A percentile compares a stretch with the other conserved stretches of the same genome.
These are phyloP conservation scores for Agonum fuliginosum DNA, from an alignment of 2,888 invertebrate species.

Conservation along the genomic window DNA sequence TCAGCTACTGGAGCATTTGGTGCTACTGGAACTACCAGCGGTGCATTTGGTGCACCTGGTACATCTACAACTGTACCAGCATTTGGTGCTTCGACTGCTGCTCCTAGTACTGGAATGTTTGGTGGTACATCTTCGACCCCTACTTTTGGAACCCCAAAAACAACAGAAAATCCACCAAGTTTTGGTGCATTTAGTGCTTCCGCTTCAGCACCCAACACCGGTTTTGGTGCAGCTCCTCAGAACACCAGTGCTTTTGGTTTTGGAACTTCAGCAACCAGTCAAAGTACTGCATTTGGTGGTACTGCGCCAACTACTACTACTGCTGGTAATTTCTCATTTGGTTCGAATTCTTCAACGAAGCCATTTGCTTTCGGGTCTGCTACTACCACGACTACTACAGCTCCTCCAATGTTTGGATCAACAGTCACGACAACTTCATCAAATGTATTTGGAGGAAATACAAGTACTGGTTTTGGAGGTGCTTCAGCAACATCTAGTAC, in stretches of 20 bases:
- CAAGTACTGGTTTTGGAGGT: slow-evolving; percentile 51
- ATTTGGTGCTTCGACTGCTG: slow-evolving; percentile 53
- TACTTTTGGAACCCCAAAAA: slow-evolving; percentile 51
- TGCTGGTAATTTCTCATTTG: slow-evolving; percentile 25
- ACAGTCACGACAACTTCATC: slow-evolving; percentile 56
- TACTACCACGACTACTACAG: slow-evolving; percentile 49
- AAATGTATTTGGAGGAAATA: slow-evolving; percentile 43
- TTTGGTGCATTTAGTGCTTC: slow-evolving; percentile 47
- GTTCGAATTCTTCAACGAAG: slow-evolving; percentile 51
- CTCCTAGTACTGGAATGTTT: slow-evolving; percentile 40
- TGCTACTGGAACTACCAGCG: slow-evolving; percentile 47
- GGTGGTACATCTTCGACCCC: slow-evolving; percentile 48
- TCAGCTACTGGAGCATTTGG: slow-evolving; percentile 54
- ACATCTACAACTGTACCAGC: slow-evolving; percentile 31
- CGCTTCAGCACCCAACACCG: slow-evolving; percentile 25
- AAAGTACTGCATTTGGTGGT: slow-evolving; percentile 46
- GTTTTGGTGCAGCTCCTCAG: slow-evolving; percentile 37
- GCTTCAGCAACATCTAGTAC: slow-evolving; percentile 42
- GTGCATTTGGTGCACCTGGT: slow-evolving; percentile 51
- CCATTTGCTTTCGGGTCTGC: slow-evolving; percentile 54
- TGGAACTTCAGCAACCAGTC: slow-evolving; percentile 35
- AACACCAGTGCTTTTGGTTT: slow-evolving; percentile 36
- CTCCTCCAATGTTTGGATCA: slow-evolving; percentile 59
- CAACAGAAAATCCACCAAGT: slow-evolving; percentile 25
- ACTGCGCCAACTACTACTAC: slow-evolving; percentile 45